Conservation (phyloP, 2,113 vertebrate genomes). For the Corydoras maculifer region DNA sequence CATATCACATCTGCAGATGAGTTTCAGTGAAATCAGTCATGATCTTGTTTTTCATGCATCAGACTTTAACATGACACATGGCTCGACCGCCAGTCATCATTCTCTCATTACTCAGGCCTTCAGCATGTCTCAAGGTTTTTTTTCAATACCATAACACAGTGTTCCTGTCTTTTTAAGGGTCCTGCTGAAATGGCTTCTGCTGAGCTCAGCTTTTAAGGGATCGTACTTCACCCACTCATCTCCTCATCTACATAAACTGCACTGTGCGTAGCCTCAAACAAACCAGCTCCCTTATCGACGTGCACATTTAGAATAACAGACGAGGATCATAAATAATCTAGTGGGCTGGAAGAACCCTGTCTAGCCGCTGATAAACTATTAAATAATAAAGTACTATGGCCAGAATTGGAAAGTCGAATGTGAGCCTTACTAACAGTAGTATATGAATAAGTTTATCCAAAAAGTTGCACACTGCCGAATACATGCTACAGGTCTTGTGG, state of each 20-base stretch:
- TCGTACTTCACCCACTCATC: constrained; percentile 26
- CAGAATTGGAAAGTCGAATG: too few species aligned
- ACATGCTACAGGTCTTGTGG: too few species aligned
- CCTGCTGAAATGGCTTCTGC: constrained; percentile 15
- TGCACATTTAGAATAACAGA: constrained; percentile 2
- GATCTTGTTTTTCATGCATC: too few species aligned
- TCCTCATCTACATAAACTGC: constrained; percentile 41
- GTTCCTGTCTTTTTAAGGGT: not conserved
- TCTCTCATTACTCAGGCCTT: constrained; percentile 5
- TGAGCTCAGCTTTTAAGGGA: constrained; percentile 31
- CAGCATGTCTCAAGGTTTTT: not conserved
- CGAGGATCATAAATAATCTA: not conserved
- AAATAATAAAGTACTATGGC: too few species aligned
- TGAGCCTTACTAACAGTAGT: too few species aligned
- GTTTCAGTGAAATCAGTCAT: too few species aligned
- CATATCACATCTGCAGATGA: too few species aligned
- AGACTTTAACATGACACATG: not conserved
- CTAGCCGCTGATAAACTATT: too few species aligned
- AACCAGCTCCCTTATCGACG: constrained; percentile 23
- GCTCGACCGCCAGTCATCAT: not conserved
- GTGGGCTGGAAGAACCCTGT: too few species aligned
- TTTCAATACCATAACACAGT: constrained; percentile 6
- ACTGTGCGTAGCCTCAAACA: constrained; percentile 28
- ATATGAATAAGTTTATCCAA: too few species aligned
- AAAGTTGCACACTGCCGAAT: too few species aligned